Conservation (phyloP, 2,888 invertebrate species). For the Macrophya alboannulata region DNA sequence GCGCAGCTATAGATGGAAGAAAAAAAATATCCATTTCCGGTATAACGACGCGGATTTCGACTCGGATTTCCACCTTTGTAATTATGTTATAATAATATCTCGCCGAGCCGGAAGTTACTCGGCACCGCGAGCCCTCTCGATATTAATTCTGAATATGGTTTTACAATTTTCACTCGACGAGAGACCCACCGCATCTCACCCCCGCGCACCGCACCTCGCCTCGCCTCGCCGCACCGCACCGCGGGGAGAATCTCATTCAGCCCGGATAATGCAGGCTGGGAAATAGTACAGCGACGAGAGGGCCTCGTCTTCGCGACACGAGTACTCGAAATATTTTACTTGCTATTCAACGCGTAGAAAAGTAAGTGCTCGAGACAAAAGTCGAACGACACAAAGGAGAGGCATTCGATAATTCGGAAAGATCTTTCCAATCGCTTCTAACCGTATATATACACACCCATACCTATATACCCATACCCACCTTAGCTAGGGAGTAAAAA, state of each 20-base stretch:
- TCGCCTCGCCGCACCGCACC: too few relatives aligned
- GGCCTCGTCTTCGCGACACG: constrained; percentile 6
- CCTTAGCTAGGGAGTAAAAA: not conserved
- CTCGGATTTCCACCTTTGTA: not conserved
- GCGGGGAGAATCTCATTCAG: not conserved
- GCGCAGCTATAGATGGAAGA: too few relatives aligned
- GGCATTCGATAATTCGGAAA: constrained; percentile 43
- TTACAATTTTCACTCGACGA: constrained; percentile 13
- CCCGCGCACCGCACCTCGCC: too few relatives aligned
- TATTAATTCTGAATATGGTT: constrained; percentile 26
- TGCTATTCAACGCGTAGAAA: constrained; percentile 25
- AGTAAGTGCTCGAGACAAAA: constrained; percentile 32
- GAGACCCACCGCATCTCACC: not conserved
- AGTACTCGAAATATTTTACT: constrained; percentile 47
- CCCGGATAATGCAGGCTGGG: constrained; percentile 19
- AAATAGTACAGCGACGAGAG: constrained; percentile 5
- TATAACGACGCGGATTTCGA: not conserved
- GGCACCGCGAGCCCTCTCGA: constrained; percentile 22
- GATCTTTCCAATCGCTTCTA: constrained; percentile 15
- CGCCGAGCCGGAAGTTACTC: not conserved
- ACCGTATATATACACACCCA: too few relatives aligned
- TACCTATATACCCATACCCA: too few relatives aligned
- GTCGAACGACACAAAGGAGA: constrained; percentile 31
- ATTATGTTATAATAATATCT: not conserved
- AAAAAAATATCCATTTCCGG: not conserved